A percentile compares a stretch with the other conserved stretches of the same genome.
Conservation (phyloP, 2,888 invertebrate genomes). For the Chamaedrilus cognettii region DNA sequence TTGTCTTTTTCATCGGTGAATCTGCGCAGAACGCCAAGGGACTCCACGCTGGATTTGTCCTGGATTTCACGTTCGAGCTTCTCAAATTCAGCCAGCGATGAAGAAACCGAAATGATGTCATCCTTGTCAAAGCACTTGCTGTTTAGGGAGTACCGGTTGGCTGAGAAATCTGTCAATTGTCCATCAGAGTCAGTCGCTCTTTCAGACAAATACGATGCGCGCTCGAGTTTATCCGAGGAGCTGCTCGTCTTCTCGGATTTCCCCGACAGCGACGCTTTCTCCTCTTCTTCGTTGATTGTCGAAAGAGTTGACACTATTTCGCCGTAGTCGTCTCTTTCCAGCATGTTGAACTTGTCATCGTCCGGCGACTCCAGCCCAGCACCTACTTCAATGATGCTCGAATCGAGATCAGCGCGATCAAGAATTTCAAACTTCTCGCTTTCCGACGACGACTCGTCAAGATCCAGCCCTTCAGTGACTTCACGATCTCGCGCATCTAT, state of each 20-base stretch:
- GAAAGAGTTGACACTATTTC: constrained; percentile 60
- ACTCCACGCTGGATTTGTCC: constrained; percentile 30
- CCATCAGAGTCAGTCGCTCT: constrained; percentile 78
- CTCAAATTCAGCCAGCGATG: constrained; percentile 39
- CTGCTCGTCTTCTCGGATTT: constrained; percentile 22
- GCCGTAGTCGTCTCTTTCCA: constrained; percentile 67
- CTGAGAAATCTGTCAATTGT: constrained; percentile 69
- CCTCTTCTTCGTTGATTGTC: constrained; percentile 33
- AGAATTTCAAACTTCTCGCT: constrained; percentile 51
- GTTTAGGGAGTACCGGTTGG: constrained; percentile 67
- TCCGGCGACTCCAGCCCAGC: constrained; percentile 36
- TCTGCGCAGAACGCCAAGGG: constrained; percentile 8
- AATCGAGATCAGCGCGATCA: constrained; percentile 20
- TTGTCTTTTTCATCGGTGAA: constrained; percentile 67
- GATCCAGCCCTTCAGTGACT: constrained; percentile 12
- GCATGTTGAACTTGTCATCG: constrained; percentile 62
- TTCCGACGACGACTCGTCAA: constrained; percentile 39
- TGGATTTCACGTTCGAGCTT: constrained; percentile 36
- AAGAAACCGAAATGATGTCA: constrained; percentile 76
- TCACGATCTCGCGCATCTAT: constrained; percentile 37
- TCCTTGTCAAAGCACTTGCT: constrained; percentile 11
- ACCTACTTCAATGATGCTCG: constrained; percentile 8
- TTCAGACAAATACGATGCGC: constrained; percentile 23
- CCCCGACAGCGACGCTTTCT: constrained; percentile 28
- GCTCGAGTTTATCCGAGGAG: constrained; percentile 25